Percentiles rank a stretch among this genome's conserved stretches.
Conservation (phyloP, 2,888 invertebrate species). For the Drosophila sordidula region DNA sequence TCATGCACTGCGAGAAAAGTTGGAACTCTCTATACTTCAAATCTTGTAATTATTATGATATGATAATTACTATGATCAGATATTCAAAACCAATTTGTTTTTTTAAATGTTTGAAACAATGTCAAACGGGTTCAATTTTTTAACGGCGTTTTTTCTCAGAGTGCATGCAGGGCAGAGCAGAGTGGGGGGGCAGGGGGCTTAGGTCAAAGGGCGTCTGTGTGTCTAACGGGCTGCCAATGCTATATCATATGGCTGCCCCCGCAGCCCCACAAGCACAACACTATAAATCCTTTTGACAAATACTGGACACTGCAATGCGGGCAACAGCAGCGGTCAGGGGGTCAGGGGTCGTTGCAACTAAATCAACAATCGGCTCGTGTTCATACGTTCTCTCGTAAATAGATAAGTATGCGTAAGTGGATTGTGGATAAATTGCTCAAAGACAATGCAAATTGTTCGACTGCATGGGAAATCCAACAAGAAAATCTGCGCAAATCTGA, state of each 20-base stretch:
- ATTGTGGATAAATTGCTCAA: constrained; percentile 56
- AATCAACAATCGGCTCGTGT: constrained; percentile 29
- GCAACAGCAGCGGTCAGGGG: not conserved
- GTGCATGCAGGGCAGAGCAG: not conserved
- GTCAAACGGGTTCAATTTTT: not conserved
- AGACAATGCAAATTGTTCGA: constrained; percentile 44
- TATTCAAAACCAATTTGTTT: no score
- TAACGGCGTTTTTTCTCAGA: not conserved
- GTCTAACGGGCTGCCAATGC: constrained; percentile 23
- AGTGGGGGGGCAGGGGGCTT: not conserved
- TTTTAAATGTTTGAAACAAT: no score
- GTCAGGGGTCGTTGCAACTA: constrained; percentile 5
- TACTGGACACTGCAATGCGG: constrained; percentile 62
- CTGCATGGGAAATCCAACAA: constrained; percentile 12
- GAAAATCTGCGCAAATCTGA: constrained; percentile 18
- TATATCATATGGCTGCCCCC: constrained; percentile 23
- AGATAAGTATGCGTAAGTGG: constrained; percentile 38
- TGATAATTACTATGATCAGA: no score
- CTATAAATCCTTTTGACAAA: constrained; percentile 74
- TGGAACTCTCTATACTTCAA: no score
- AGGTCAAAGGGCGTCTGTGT: not conserved
- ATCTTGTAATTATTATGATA: no score
- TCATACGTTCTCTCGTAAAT: constrained; percentile 31
- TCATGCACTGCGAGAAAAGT: not conserved
- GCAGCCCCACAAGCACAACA: constrained; percentile 24